phyloP scores from a whole-genome alignment of 92 coral and sea anemone genomes.

The Parazoanthus atlanticus region DNA sequence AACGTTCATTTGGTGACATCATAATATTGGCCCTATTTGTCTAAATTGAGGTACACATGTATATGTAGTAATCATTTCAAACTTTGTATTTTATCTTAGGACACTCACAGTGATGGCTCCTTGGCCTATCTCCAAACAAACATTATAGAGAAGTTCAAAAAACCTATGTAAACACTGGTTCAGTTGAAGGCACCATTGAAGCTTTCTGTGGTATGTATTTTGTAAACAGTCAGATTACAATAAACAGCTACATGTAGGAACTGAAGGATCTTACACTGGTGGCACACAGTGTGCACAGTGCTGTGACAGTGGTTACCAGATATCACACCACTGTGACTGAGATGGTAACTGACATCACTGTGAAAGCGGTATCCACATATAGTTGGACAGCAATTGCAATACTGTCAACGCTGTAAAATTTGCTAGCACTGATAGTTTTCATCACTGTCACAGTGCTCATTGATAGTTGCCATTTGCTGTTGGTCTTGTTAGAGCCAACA shows the following conservation, averaged over 20 bases:
- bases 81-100: neutral
- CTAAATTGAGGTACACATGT: neutral
- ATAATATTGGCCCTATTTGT: neutral
- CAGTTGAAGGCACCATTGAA: slow-evolving; percentile 11
- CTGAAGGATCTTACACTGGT: neutral
- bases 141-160: slow-evolving; percentile 1
- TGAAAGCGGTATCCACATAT: neutral
- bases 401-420: neutral
- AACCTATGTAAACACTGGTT: neutral
- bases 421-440: neutral
- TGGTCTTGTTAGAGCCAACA: neutral
- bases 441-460: neutral
- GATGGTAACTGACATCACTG: slow-evolving; percentile 11
- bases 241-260: neutral
- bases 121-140: slow-evolving; percentile 1
- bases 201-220: slow-evolving; percentile 8
- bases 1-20: neutral
- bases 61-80: neutral
- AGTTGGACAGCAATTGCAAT: neutral
- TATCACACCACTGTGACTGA: neutral
- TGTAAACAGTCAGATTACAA: slow-evolving; percentile 3
- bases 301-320: too few relatives aligned
- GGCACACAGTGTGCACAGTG: too few relatives aligned
- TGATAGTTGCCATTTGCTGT: neutral
- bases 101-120: slow-evolving; percentile 4